Evolutionary conservation across 2,113 vertebrate genomes (phyloP).

Genomic region (Oryzias curvinotus): DNA sequence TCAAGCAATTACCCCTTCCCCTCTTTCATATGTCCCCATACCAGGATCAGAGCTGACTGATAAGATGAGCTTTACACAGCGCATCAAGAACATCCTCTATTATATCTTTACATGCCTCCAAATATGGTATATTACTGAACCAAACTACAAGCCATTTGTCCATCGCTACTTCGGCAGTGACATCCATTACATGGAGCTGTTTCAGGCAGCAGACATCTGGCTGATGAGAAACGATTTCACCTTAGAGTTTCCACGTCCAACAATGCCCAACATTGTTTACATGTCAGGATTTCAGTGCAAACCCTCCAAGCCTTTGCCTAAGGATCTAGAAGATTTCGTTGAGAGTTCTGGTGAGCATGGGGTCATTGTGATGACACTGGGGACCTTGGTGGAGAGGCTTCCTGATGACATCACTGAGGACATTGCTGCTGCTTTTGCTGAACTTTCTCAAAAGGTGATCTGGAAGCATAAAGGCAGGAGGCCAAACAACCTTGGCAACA

Average conservation of each 20-base stretch:
- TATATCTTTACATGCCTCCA: conserved; percentile 23
- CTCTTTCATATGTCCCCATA: conserved; percentile 52
- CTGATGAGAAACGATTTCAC: conserved; percentile 69
- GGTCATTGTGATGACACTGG: conserved; percentile 62
- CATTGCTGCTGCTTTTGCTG: conserved; percentile 59
- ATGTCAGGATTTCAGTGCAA: conserved; percentile 71
- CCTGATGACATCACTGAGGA: conserved; percentile 52
- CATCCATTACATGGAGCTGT: conserved; percentile 64
- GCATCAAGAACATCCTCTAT: conserved; percentile 36
- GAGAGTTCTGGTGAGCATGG: conserved; percentile 65
- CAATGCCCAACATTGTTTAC: conserved; percentile 67
- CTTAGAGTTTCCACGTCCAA: conserved; percentile 66
- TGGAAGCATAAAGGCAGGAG: conserved; percentile 60
- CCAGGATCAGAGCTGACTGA: conserved; percentile 42
- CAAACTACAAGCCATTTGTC: conserved; percentile 51
- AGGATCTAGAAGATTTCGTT: conserved; percentile 59
- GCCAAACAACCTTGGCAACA: conserved; percentile 56
- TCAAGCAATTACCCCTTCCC: conserved; percentile 41
- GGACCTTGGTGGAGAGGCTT: conserved; percentile 56
- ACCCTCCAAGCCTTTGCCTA: conserved; percentile 55
- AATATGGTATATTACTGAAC: conserved; percentile 16
- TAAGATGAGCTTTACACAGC: conserved; percentile 53
- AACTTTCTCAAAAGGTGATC: conserved; percentile 64
- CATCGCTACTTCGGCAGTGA: conserved; percentile 51
- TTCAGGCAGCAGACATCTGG: conserved; percentile 67